These are phyloP conservation scores for Xanthia togata DNA, from an alignment of 2,888 invertebrate species.

Conservation along the genomic window DNA sequence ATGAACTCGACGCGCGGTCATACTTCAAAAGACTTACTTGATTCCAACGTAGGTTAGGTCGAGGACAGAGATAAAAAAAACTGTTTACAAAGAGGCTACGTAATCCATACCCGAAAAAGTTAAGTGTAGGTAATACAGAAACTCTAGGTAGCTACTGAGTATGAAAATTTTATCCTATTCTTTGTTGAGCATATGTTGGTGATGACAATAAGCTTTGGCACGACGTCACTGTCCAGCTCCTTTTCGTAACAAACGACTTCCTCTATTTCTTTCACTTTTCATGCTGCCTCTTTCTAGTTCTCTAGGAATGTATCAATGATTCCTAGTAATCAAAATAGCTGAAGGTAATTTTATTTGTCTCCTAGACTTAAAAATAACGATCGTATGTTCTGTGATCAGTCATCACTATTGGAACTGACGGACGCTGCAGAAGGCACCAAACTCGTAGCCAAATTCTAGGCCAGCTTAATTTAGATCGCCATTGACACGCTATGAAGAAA, in stretches of 20 bases:
- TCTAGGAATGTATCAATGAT: neutral
- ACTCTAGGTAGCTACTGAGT: neutral
- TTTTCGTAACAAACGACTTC: neutral
- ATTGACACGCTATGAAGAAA: neutral
- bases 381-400: neutral
- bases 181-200: neutral
- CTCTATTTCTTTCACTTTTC: neutral
- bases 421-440: too few species aligned
- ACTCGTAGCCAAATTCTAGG: neutral
- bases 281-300: neutral
- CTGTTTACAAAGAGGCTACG: conserved; percentile 36
- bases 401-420: neutral
- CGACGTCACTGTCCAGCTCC: neutral
- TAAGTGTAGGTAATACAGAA: neutral
- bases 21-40: conserved; percentile 9
- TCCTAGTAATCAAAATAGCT: neutral
- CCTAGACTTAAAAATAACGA: neutral
- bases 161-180: neutral
- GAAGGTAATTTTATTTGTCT: neutral
- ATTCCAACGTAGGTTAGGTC: conserved; percentile 65
- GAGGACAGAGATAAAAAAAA: conserved; percentile 70
- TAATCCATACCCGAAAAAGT: neutral
- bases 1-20: conserved; percentile 44
- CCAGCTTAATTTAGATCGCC: neutral
- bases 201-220: neutral